A percentile compares a stretch with the other conserved stretches of the same genome.
Conservation (phyloP, 2,797 vertebrate species). For the Monodelphis domestica region DNA sequence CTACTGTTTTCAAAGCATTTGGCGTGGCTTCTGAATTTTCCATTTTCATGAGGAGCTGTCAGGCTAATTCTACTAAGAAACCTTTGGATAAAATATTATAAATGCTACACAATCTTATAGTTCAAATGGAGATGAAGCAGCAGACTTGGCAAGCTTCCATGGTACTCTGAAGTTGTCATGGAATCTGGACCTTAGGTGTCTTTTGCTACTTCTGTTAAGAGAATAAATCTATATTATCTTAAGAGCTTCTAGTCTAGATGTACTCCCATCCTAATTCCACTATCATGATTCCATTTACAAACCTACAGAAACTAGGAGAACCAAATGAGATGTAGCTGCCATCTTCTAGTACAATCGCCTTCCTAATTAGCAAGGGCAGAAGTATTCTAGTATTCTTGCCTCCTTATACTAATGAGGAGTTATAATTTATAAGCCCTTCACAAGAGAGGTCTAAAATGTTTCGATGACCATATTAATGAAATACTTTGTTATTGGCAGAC, state of each 20-base stretch:
- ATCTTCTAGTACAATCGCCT: background rate
- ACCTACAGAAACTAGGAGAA: conserved; percentile 8
- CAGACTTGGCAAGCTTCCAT: rapidly evolving
- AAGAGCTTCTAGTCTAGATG: conserved; percentile 32
- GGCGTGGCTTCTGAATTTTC: rapidly evolving
- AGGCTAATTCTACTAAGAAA: conserved; percentile 7
- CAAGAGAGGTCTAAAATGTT: background rate
- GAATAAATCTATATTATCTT: conserved; percentile 56
- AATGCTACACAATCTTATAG: rapidly evolving
- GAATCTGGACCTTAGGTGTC: background rate
- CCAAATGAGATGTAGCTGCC: background rate
- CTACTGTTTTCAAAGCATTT: background rate
- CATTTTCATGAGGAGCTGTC: conserved; percentile 22
- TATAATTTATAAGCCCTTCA: background rate
- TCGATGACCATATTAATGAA: background rate
- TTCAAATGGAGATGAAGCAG: conserved; percentile 9
- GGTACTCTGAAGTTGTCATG: conserved; percentile 38
- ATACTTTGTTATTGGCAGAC: background rate
- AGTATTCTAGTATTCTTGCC: background rate
- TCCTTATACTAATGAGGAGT: background rate
- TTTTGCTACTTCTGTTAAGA: conserved; percentile 41
- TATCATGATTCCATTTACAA: conserved; percentile 29
- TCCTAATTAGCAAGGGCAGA: background rate
- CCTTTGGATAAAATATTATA: rapidly evolving
- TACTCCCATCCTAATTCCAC: background rate